Evolutionary conservation across 2,113 vertebrate genomes (phyloP).

Genomic region (Nanorana parkeri): DNA sequence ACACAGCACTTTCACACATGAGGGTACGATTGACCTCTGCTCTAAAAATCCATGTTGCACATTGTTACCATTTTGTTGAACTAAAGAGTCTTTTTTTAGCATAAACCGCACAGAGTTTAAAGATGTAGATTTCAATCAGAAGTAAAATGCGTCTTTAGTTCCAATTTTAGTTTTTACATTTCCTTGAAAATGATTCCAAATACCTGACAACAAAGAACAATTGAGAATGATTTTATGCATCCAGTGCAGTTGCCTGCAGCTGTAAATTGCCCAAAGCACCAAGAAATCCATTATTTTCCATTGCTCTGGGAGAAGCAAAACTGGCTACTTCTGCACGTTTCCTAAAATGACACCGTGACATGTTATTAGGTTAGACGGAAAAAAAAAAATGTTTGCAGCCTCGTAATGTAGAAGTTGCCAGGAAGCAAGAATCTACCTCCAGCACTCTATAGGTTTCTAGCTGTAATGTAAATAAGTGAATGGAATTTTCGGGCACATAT

Average conservation of each 20-base stretch:
- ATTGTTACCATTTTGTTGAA: no score
- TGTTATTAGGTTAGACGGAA: neutral
- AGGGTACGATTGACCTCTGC: no score
- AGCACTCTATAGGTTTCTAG: neutral
- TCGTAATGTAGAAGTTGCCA: neutral
- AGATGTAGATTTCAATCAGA: no score
- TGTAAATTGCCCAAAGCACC: conserved; percentile 25
- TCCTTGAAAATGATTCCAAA: neutral
- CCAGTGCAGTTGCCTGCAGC: conserved; percentile 4
- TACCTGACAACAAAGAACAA: conserved; percentile 22
- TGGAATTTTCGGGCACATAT: no score
- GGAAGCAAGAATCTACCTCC: neutral
- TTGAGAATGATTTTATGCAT: conserved; percentile 29
- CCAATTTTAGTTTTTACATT: conserved; percentile 6
- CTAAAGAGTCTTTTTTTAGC: no score
- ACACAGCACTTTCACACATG: no score
- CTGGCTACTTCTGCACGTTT: conserved; percentile 29
- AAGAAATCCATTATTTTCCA: conserved; percentile 43
- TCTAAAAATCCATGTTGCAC: no score
- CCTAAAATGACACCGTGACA: conserved; percentile 24
- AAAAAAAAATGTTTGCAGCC: neutral
- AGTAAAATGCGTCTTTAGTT: no score
- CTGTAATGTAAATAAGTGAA: no score
- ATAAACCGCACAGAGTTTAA: no score
- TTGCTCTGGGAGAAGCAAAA: conserved; percentile 26